These are phyloP conservation scores for Drosophila truncata DNA, from an alignment of 1,140 invertebrate species.

Conservation along the genomic window DNA sequence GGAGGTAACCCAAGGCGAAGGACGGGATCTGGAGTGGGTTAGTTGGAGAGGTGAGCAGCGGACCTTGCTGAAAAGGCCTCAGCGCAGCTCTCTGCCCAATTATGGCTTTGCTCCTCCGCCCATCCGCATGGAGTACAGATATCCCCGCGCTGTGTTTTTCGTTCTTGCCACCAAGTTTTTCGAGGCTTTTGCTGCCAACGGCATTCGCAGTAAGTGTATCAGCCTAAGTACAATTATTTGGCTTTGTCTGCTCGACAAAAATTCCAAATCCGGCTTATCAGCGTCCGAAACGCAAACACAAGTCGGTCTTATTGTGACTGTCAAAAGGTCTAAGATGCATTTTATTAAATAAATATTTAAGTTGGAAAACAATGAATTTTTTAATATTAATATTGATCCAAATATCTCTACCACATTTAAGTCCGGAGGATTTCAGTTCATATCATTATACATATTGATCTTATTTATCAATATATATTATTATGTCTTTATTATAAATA, in stretches of 20 bases:
- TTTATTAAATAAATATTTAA: constrained; percentile 21
- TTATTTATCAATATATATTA: too few species aligned
- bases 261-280: constrained; percentile 58
- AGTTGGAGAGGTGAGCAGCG: constrained; percentile 43
- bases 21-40: constrained; percentile 10
- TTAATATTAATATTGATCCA: background rate
- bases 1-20: constrained; percentile 49
- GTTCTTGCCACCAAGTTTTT: constrained; percentile 82
- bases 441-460: too few species aligned
- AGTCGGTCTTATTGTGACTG: constrained; percentile 40
- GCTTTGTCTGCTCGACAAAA: constrained; percentile 53
- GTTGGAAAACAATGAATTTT: background rate
- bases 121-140: constrained; percentile 62
- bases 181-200: constrained; percentile 84
- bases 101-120: constrained; percentile 68
- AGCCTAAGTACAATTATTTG: constrained; percentile 47
- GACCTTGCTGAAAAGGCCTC: constrained; percentile 22
- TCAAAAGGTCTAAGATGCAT: constrained; percentile 23
- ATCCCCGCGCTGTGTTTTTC: constrained; percentile 79
- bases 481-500: too few species aligned
- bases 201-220: constrained; percentile 81
- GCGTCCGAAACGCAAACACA: constrained; percentile 24
- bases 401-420: background rate
- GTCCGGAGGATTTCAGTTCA: too few species aligned
- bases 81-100: constrained; percentile 64